These are phyloP conservation scores for Fistularia tabacaria DNA, from an alignment of 2,797 vertebrate species.

Conservation along the genomic window DNA sequence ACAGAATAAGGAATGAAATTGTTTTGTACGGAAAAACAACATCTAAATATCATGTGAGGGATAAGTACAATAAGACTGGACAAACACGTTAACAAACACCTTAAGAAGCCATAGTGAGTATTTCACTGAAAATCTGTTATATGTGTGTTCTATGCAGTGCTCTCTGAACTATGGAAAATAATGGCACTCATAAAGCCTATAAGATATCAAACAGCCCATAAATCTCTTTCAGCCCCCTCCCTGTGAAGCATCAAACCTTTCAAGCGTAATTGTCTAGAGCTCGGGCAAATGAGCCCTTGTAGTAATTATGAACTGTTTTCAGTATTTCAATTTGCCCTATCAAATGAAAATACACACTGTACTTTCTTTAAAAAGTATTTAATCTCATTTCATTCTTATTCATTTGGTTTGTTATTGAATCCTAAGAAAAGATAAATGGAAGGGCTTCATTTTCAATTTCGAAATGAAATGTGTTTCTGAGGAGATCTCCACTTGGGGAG, in stretches of 20 bases:
- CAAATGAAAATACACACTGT: not conserved
- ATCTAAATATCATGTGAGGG: no score
- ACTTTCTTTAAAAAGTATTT: no score
- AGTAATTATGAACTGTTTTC: slow-evolving; percentile 59
- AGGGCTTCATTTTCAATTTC: slow-evolving; percentile 61
- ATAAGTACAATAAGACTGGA: no score
- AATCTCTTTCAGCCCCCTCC: slow-evolving; percentile 31
- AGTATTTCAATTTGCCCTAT: no score
- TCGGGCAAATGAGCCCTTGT: slow-evolving; percentile 55
- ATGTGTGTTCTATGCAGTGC: slow-evolving; percentile 3
- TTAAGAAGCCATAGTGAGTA: no score
- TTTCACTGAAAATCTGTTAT: no score
- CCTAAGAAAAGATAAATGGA: slow-evolving; percentile 58
- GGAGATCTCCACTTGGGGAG: slow-evolving; percentile 2
- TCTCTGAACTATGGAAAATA: slow-evolving; percentile 4
- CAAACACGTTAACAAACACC: no score
- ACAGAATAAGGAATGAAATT: no score
- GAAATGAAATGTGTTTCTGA: slow-evolving; percentile 49
- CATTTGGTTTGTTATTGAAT: slow-evolving; percentile 54
- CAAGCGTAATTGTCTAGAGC: slow-evolving; percentile 48
- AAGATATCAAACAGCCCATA: slow-evolving; percentile 36
- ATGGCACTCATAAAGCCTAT: slow-evolving; percentile 22
- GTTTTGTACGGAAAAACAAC: no score
- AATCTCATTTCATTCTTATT: no score
- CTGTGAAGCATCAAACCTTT: slow-evolving; percentile 34